Percentiles rank a stretch among this genome's conserved stretches.
These are phyloP conservation scores for Chanos chanos DNA, from an alignment of 2,797 vertebrate species.

Conservation along the genomic window DNA sequence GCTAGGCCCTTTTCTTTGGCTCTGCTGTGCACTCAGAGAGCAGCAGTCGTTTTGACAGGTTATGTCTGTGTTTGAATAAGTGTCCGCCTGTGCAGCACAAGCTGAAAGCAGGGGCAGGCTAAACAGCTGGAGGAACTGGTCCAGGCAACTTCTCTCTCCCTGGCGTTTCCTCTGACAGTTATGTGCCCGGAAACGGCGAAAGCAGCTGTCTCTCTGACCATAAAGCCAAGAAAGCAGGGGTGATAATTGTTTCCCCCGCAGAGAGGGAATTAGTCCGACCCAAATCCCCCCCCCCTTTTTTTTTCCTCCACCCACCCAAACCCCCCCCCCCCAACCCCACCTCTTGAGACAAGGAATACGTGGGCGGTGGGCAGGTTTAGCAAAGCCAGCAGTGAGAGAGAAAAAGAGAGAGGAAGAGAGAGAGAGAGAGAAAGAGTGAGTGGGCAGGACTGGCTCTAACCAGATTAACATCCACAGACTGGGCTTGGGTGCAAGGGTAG, in stretches of 20 bases:
- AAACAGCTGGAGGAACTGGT: constrained; percentile 45
- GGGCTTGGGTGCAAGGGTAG: constrained; percentile 24
- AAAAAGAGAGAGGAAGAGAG: no score
- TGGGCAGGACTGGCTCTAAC: constrained; percentile 52
- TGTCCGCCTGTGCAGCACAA: constrained; percentile 60
- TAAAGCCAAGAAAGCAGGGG: constrained; percentile 67
- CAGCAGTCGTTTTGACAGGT: constrained; percentile 48
- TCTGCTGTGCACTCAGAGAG: constrained; percentile 34
- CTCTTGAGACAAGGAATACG: constrained; percentile 40
- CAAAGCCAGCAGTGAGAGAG: constrained; percentile 56
- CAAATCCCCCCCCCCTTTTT: constrained; percentile 47
- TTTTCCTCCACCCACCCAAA: no score
- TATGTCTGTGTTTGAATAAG: constrained; percentile 59
- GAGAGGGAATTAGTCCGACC: constrained; percentile 63
- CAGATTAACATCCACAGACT: constrained; percentile 40
- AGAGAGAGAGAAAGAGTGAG: no score
- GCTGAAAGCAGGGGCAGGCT: constrained; percentile 56
- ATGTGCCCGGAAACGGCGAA: constrained; percentile 66
- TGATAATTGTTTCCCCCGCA: constrained; percentile 69
- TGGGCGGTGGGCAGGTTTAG: constrained; percentile 61
- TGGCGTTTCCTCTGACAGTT: constrained; percentile 60
- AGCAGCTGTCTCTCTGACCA: constrained; percentile 76
- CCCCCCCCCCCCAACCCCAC: constrained; percentile 10
- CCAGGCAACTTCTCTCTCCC: constrained; percentile 44
- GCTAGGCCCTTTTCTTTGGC: constrained; percentile 48